Base-by-base conservation (phyloP, 2,888 invertebrate species). In the Amphimallon solstitiale region DNA sequence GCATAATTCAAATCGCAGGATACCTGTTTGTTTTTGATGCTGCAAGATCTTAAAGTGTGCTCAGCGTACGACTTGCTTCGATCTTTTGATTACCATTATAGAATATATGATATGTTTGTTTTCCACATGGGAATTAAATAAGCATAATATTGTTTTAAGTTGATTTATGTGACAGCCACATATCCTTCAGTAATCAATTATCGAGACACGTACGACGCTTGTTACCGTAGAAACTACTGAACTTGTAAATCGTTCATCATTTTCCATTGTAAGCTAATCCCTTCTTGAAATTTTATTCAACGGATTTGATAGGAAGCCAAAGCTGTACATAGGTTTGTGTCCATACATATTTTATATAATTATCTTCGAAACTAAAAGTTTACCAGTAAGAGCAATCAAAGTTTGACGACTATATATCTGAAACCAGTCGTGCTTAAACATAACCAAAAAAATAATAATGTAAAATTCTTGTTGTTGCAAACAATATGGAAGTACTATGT, bases 121-220 rank as follows among this genome's bases (percentile, higher is more conserved):
- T 29, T 29, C 29, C 10, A 40, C 23, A 40, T 21, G 9, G 1
- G 51, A 51, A 35, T n/a, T 35, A 35, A 17, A 35, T 35, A 17
- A 17, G 35, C 34, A 35, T 51, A 51, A 35, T 51, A 51, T 51
- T 35, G 35, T 51, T 51, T 35, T 51, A 56, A 56, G 21, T 56
- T 40, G 56, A 56, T 40, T 56, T 56, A 56, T 56, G 40, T 56
- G 40, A 56, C 56, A 29, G 51, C 14, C 14, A 56, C 15, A 7
- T 15, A 23, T 40, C 21, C 12, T 21, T 56, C 40, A 21, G 12
- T 43, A 21, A 23, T 56, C 40, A 56, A 56, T 56, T 56, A 21
- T 14, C 7, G 35, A 35, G 15, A 35, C 35, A 51, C 17, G 34
- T 7, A 35, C 51, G 51, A 35, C 15, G 48, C n/a, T 12, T 21